These are phyloP conservation scores for Aplysia californica DNA, from an alignment of 1,140 invertebrate genomes.

Conservation along the genomic window DNA sequence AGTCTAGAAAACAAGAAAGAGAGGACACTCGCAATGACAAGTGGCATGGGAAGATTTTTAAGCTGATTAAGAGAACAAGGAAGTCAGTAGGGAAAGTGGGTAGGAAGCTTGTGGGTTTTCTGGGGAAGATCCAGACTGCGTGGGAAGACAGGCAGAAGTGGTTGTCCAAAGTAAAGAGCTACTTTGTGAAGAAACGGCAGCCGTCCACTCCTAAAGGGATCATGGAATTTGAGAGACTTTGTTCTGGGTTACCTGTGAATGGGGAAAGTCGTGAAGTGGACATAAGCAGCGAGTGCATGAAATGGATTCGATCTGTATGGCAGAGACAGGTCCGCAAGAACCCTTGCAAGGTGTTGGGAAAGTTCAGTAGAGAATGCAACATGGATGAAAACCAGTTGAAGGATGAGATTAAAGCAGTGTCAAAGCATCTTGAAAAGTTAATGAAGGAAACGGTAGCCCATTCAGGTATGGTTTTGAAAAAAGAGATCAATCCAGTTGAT, in stretches of 20 bases:
- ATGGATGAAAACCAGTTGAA: conserved; percentile 3
- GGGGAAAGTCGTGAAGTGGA: background rate
- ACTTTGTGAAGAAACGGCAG: background rate
- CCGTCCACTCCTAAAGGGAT: background rate
- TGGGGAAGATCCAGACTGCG: background rate
- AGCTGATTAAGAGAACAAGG: conserved; percentile 8
- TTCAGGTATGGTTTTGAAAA: background rate
- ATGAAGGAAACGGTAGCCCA: background rate
- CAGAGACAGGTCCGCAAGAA: conserved; percentile 7
- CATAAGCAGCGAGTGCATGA: background rate
- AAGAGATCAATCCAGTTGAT: background rate
- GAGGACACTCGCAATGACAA: background rate
- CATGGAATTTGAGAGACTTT: no score
- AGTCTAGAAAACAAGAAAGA: background rate
- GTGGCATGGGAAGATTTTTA: conserved; percentile 5
- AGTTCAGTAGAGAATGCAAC: conserved; percentile 18
- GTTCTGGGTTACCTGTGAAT: no score
- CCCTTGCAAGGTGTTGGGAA: background rate
- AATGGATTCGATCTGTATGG: background rate
- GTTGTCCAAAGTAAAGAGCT: background rate
- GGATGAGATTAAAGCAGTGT: background rate
- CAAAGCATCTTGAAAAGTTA: background rate
- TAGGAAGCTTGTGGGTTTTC: background rate
- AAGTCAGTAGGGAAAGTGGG: background rate
- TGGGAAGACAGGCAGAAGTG: background rate